These are phyloP conservation scores for Darevskia mixta DNA, from an alignment of 2,797 vertebrate species.

Conservation along the genomic window DNA sequence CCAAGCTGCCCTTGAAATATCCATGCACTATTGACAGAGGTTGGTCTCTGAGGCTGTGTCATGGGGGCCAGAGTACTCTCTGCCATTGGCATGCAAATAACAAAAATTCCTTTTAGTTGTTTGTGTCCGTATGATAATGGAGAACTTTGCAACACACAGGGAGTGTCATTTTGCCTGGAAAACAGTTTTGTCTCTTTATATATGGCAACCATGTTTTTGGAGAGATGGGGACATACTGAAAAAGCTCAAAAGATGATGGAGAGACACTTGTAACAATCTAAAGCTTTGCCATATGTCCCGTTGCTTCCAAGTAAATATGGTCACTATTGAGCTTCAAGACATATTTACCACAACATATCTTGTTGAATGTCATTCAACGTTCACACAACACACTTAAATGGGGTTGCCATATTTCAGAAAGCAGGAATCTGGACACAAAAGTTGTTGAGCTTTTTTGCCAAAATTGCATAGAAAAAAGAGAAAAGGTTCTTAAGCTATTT, in stretches of 20 bases:
- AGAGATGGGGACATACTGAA: slow-evolving; percentile 10
- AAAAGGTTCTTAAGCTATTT: no score
- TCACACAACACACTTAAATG: no score
- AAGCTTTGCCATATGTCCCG: not conserved
- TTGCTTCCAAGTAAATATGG: not conserved
- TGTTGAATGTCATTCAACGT: not conserved
- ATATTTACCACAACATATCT: not conserved
- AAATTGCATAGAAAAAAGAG: no score
- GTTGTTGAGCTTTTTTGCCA: no score
- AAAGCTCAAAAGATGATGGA: not conserved
- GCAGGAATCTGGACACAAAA: no score
- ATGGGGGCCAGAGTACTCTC: slow-evolving; percentile 59
- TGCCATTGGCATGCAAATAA: slow-evolving; percentile 59
- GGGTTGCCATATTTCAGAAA: no score
- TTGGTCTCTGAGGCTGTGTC: slow-evolving; percentile 40
- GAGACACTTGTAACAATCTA: not conserved
- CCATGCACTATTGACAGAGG: slow-evolving; percentile 68
- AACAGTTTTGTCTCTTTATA: not conserved
- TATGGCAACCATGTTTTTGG: not conserved
- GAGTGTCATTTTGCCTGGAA: slow-evolving; percentile 25
- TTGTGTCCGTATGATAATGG: not conserved
- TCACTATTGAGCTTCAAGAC: no score
- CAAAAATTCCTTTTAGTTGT: slow-evolving; percentile 63
- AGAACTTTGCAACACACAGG: slow-evolving; percentile 60
- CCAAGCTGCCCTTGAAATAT: slow-evolving; percentile 76